Evolutionary conservation across 2,888 invertebrate species (phyloP).

Genomic region (Kryphioiulus occultus): DNA sequence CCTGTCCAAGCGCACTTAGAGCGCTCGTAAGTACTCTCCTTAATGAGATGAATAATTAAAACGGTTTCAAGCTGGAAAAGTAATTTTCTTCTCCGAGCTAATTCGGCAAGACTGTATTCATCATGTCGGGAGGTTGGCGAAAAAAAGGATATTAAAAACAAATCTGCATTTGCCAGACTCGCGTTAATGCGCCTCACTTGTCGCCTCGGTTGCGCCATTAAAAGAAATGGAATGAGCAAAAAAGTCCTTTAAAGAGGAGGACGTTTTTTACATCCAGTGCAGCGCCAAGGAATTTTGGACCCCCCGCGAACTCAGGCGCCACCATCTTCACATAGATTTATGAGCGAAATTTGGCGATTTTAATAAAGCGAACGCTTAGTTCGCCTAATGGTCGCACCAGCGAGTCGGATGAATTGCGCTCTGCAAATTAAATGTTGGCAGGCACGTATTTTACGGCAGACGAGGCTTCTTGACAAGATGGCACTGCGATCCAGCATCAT

Average conservation of each 20-base stretch:
- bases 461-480: no score
- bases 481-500: no score
- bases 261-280: not conserved
- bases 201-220: not conserved
- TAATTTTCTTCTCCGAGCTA: constrained; percentile 20
- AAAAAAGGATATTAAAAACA: constrained; percentile 35
- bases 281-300: not conserved
- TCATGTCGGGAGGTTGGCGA: not conserved
- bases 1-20: not conserved
- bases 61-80: not conserved
- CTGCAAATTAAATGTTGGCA: not conserved
- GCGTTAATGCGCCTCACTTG: not conserved
- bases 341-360: not conserved
- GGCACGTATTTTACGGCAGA: no score
- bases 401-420: not conserved
- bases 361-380: not conserved
- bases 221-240: not conserved
- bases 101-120: constrained; percentile 24
- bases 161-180: not conserved
- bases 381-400: not conserved
- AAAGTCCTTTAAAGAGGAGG: not conserved
- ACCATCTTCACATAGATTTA: not conserved
- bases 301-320: not conserved
- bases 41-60: constrained; percentile 35
- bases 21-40: constrained; percentile 13